These are phyloP conservation scores for Coptodon bakossiorum DNA, from an alignment of 2,113 vertebrate species.

Conservation along the genomic window DNA sequence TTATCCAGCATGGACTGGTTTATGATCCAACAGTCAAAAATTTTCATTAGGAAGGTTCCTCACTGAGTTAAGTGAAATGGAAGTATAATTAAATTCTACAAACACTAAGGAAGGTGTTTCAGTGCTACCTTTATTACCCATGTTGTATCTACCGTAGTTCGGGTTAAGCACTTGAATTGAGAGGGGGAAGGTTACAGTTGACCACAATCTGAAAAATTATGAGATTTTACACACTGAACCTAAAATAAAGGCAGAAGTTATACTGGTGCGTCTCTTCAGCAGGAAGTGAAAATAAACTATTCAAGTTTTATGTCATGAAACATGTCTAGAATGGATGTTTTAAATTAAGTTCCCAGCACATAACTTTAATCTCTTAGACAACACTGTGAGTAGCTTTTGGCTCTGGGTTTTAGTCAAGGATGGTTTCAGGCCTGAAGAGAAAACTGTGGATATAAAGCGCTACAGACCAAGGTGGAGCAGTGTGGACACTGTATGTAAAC, in stretches of 20 bases:
- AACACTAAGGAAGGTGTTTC: neutral
- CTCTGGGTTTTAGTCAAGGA: neutral
- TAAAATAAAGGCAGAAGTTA: neutral
- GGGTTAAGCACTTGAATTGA: neutral
- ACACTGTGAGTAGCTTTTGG: neutral
- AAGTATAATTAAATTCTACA: neutral
- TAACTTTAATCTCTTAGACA: neutral
- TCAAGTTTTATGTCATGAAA: neutral
- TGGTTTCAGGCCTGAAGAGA: neutral
- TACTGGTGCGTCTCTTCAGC: neutral
- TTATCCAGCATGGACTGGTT: neutral
- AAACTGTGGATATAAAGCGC: neutral
- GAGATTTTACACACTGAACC: neutral
- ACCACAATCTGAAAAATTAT: neutral
- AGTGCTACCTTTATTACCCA: neutral
- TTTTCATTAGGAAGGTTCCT: neutral
- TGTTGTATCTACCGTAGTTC: neutral
- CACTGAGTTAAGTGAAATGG: accelerated
- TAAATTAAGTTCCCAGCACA: neutral
- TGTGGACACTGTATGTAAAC: neutral
- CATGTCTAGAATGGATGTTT: neutral
- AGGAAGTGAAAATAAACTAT: neutral
- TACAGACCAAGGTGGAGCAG: neutral
- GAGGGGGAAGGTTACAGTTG: neutral
- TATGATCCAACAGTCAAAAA: neutral